Percentiles rank a stretch among this genome's conserved stretches.
phyloP scores from a whole-genome alignment of 1,140 invertebrate species.

The Pogonomyrmex californicus region DNA sequence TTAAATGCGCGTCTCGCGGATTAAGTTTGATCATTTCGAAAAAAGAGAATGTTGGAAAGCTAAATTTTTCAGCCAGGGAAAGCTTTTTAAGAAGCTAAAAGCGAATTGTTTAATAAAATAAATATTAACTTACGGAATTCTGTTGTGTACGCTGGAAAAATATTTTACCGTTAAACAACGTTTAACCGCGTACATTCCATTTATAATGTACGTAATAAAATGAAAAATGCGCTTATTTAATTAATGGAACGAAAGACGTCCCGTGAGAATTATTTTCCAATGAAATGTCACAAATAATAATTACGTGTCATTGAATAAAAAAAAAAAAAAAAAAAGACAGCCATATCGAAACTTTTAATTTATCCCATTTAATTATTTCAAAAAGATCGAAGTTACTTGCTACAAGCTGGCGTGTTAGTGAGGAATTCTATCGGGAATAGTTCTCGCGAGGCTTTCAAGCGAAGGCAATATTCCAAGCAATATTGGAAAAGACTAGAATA shows the following conservation, averaged over 20 bases:
- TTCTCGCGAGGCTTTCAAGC: not conserved
- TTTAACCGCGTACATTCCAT: not conserved
- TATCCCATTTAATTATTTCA: not conserved
- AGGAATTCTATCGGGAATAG: not conserved
- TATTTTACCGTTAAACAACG: not conserved
- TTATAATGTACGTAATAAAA: not conserved
- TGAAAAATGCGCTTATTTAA: not conserved
- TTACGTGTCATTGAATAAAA: constrained; percentile 13
- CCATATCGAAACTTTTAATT: not conserved
- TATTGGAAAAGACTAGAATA: constrained; percentile 23
- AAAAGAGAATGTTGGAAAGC: not conserved
- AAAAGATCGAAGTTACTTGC: not conserved
- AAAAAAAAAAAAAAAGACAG: not conserved
- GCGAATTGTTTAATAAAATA: not conserved
- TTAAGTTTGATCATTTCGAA: not conserved
- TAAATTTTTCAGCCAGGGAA: not conserved
- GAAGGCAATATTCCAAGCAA: not conserved
- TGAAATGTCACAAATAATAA: not conserved
- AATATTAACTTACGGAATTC: not conserved
- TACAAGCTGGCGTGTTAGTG: constrained; percentile 26
- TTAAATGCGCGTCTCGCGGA: constrained; percentile 17
- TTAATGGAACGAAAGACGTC: constrained; percentile 1
- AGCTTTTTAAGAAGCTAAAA: not conserved
- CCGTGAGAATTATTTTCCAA: not conserved
- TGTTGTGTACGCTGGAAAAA: not conserved